phyloP scores from a whole-genome alignment of 1,140 invertebrate genomes.

The Caenorhabditis latens region DNA sequence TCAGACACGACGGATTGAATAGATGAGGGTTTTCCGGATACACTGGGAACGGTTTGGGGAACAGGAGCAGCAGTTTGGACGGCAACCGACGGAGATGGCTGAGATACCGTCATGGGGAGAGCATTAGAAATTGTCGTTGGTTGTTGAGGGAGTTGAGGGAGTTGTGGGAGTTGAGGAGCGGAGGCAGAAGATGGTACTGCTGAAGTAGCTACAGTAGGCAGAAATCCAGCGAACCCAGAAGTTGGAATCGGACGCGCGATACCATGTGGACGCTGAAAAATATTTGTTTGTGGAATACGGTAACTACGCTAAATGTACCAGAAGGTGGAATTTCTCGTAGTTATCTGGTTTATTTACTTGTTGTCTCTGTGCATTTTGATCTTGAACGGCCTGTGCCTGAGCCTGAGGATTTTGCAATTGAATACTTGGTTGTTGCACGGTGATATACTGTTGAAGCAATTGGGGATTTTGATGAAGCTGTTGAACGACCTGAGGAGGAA shows the following conservation, averaged over 20 bases:
- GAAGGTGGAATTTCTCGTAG: constrained; percentile 9
- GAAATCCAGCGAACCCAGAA: not conserved
- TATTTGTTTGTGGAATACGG: too few species aligned
- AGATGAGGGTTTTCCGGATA: constrained; percentile 21
- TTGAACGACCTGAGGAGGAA: not conserved
- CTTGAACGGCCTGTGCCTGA: not conserved
- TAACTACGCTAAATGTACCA: not conserved
- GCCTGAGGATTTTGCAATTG: too few species aligned
- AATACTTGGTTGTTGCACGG: too few species aligned
- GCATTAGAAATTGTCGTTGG: not conserved
- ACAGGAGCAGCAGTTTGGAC: constrained; percentile 6
- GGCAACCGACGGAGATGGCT: constrained; percentile 3
- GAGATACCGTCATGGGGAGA: not conserved
- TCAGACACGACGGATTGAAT: not conserved
- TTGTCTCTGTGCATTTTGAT: not conserved
- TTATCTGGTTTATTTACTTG: not conserved
- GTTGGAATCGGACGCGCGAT: not conserved
- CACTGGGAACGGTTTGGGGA: not conserved
- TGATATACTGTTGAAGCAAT: not conserved
- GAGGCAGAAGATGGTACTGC: not conserved
- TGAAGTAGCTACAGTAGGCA: not conserved
- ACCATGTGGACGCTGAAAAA: not conserved
- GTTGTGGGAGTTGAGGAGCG: not conserved
- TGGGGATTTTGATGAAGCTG: not conserved
- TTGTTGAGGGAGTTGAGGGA: not conserved